Conservation (phyloP, 2,888 invertebrate species). For the Trachelus iudaicus region DNA sequence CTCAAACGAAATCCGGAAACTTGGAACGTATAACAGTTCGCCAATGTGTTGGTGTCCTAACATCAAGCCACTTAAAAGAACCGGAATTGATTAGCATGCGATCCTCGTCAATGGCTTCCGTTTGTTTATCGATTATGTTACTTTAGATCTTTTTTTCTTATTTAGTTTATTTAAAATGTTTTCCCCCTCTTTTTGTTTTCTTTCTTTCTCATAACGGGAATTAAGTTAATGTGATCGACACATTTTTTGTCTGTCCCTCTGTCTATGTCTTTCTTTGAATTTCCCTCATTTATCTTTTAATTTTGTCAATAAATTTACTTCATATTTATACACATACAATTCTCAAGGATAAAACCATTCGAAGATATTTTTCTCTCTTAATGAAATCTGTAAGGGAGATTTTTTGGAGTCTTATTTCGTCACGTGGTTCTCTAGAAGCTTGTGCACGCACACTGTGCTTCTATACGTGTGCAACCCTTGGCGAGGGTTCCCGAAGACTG, state of each 20-base stretch:
- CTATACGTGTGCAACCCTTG: background rate
- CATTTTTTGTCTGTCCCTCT: background rate
- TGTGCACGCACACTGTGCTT: background rate
- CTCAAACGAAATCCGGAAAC: background rate
- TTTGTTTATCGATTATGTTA: background rate
- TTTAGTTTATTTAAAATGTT: background rate
- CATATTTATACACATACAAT: background rate
- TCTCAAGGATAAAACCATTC: background rate
- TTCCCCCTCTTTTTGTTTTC: background rate
- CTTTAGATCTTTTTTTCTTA: background rate
- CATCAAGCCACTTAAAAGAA: background rate
- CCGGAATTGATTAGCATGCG: background rate
- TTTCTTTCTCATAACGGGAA: background rate
- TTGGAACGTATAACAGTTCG: background rate
- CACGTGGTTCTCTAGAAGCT: background rate
- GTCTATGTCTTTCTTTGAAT: background rate
- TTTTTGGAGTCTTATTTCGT: background rate
- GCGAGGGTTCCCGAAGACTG: constrained; percentile 29
- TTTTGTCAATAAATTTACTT: background rate
- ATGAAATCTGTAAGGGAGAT: background rate
- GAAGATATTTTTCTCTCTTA: background rate
- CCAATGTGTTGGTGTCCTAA: background rate
- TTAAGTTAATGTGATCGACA: background rate
- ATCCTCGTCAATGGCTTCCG: background rate
- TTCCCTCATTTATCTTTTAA: background rate